Evolutionary conservation across 2,888 invertebrate genomes (phyloP).

Genomic region (Cheilosia urbana): DNA sequence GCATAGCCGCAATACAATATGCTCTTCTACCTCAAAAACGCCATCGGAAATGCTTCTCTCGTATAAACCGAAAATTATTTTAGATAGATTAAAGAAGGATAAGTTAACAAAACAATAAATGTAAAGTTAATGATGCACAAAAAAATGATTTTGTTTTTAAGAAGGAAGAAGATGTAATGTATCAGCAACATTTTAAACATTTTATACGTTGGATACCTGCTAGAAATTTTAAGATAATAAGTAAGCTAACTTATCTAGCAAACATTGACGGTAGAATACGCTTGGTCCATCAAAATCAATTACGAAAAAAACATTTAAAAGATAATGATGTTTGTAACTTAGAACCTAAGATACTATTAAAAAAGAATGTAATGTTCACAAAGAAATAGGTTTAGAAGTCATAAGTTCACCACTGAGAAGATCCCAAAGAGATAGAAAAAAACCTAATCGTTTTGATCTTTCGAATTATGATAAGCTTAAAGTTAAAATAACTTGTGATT

Average conservation of each 20-base stretch:
- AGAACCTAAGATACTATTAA: slow-evolving; percentile 1
- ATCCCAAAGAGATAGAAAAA: slow-evolving; percentile 5
- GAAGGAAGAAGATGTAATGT: slow-evolving; percentile 29
- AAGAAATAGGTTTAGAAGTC: neutral
- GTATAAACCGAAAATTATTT: slow-evolving; percentile 27
- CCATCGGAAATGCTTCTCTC: slow-evolving; percentile 29
- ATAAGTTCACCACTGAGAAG: neutral
- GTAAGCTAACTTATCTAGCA: slow-evolving; percentile 29
- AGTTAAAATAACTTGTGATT: neutral
- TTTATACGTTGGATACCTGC: slow-evolving; percentile 27
- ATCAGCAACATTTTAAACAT: slow-evolving; percentile 32
- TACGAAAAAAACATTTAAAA: slow-evolving; percentile 27
- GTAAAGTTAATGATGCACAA: neutral
- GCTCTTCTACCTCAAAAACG: slow-evolving; percentile 3
- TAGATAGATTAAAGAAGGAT: neutral
- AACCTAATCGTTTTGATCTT: slow-evolving; percentile 15
- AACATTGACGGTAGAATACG: slow-evolving; percentile 14
- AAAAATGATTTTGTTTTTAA: slow-evolving; percentile 1
- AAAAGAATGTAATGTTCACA: neutral
- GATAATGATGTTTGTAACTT: slow-evolving; percentile 3
- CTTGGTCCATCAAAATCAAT: slow-evolving; percentile 22
- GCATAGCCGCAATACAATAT: slow-evolving; percentile 17
- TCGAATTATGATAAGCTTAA: neutral
- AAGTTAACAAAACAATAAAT: neutral
- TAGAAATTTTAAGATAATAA: slow-evolving; percentile 29